Percentiles rank a stretch among this genome's conserved stretches.
Evolutionary conservation across 2,888 invertebrate genomes (phyloP).

Genomic region (Lepidonotus clava): DNA sequence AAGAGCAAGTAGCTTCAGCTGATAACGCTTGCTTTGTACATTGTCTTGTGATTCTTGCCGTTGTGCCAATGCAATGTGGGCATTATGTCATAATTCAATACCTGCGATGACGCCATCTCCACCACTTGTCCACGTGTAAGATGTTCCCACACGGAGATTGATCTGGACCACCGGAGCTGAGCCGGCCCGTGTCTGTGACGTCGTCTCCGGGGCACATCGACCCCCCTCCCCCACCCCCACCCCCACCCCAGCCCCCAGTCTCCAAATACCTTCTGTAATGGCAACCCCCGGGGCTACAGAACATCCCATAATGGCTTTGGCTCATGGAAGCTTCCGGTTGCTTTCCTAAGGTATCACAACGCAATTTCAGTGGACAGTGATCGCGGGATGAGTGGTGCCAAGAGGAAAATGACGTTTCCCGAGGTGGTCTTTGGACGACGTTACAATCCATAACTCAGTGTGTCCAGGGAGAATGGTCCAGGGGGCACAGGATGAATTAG

Average conservation of each 20-base stretch:
- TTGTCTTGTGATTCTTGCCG: too few relatives aligned
- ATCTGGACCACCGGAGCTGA: too few relatives aligned
- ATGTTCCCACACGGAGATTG: too few relatives aligned
- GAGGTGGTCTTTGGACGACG: too few relatives aligned
- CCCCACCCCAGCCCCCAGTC: neutral
- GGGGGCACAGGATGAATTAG: too few relatives aligned
- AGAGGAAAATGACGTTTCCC: neutral
- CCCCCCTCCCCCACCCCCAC: neutral
- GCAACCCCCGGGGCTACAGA: neutral
- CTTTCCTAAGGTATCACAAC: conserved; percentile 5
- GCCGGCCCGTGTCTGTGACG: neutral
- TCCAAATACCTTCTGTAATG: neutral
- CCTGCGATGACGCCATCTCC: too few relatives aligned
- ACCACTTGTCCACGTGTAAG: too few relatives aligned
- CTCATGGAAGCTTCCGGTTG: neutral
- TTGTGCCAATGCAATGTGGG: too few relatives aligned
- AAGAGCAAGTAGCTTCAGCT: too few relatives aligned
- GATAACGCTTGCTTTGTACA: too few relatives aligned
- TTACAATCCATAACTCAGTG: neutral
- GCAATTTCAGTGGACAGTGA: neutral
- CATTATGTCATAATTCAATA: too few relatives aligned
- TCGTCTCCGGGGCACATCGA: neutral
- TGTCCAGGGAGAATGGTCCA: too few relatives aligned
- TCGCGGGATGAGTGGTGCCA: neutral
- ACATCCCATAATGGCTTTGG: neutral